Evolutionary conservation across 2,888 invertebrate species (phyloP).

Genomic region (Hypena proboscidalis): DNA sequence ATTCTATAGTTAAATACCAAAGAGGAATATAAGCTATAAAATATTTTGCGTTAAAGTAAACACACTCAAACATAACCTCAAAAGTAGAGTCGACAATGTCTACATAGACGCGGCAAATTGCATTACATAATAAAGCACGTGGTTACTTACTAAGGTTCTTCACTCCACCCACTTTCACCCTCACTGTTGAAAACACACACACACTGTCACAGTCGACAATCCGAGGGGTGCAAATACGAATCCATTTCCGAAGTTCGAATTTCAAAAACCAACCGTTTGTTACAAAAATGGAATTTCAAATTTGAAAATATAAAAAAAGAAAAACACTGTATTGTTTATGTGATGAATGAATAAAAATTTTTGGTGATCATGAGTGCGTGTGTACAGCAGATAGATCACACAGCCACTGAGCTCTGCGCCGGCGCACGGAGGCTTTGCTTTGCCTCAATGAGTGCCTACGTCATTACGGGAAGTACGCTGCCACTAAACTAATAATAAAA

Average conservation of each 20-base stretch:
- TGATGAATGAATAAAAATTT: conserved; percentile 23
- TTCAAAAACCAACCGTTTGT: background rate
- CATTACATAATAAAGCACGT: conserved; percentile 6
- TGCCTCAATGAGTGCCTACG: conserved; percentile 77
- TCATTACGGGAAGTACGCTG: conserved; percentile 82
- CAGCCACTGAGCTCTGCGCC: conserved; percentile 75
- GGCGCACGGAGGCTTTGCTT: conserved; percentile 71
- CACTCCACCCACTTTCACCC: conserved; percentile 54
- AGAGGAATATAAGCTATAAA: no score
- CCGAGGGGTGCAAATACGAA: conserved; percentile 61
- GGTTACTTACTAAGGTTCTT: conserved; percentile 30
- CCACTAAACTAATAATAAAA: conserved; percentile 68
- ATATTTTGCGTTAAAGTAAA: background rate
- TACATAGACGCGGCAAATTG: background rate
- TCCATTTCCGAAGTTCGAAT: conserved; percentile 64
- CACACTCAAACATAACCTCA: conserved; percentile 12
- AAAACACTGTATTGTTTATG: conserved; percentile 7
- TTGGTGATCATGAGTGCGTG: conserved; percentile 74
- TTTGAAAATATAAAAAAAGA: conserved; percentile 7
- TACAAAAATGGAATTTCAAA: conserved; percentile 43
- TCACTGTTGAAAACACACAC: conserved; percentile 74
- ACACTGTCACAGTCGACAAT: conserved; percentile 65
- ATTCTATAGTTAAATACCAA: background rate
- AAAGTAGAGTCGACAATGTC: background rate
- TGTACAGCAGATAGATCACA: conserved; percentile 80